A percentile compares a stretch with the other conserved stretches of the same genome.
These are phyloP conservation scores for Parnassius smintheus DNA, from an alignment of 2,888 invertebrate species.

Conservation along the genomic window DNA sequence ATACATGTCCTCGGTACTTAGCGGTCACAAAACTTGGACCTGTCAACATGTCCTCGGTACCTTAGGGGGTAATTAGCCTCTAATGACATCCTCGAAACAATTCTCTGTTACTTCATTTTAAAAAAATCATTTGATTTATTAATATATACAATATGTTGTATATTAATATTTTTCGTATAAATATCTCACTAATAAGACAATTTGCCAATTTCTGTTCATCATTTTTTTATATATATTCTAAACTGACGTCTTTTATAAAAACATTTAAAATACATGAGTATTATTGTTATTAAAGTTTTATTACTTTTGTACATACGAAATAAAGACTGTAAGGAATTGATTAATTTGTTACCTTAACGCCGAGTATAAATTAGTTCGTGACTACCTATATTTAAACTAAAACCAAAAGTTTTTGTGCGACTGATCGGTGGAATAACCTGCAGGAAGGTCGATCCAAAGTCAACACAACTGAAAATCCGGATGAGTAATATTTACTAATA, in stretches of 20 bases:
- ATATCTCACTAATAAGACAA: too few species aligned
- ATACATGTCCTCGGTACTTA: too few species aligned
- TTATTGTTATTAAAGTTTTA: too few species aligned
- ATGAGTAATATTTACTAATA: slow-evolving; percentile 53
- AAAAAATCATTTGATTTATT: not conserved
- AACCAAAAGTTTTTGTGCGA: slow-evolving; percentile 62
- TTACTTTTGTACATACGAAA: not conserved
- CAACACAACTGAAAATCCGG: slow-evolving; percentile 52
- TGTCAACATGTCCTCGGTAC: too few species aligned
- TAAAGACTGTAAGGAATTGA: not conserved
- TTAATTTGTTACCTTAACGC: slow-evolving; percentile 39
- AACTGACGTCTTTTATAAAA: too few species aligned
- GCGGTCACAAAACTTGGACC: too few species aligned
- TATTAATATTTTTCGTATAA: too few species aligned
- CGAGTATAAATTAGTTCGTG: slow-evolving; percentile 16
- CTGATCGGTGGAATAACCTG: slow-evolving; percentile 66
- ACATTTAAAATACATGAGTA: too few species aligned
- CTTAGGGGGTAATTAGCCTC: slow-evolving; percentile 6
- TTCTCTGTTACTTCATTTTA: not conserved
- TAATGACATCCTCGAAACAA: slow-evolving; percentile 2
- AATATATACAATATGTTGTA: too few species aligned
- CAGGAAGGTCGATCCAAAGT: slow-evolving; percentile 72
- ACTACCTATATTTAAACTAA: slow-evolving; percentile 29
- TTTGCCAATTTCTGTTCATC: too few species aligned
- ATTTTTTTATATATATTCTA: too few species aligned